These are phyloP conservation scores for Pavo muticus DNA, from an alignment of 2,113 vertebrate species.

Conservation along the genomic window DNA sequence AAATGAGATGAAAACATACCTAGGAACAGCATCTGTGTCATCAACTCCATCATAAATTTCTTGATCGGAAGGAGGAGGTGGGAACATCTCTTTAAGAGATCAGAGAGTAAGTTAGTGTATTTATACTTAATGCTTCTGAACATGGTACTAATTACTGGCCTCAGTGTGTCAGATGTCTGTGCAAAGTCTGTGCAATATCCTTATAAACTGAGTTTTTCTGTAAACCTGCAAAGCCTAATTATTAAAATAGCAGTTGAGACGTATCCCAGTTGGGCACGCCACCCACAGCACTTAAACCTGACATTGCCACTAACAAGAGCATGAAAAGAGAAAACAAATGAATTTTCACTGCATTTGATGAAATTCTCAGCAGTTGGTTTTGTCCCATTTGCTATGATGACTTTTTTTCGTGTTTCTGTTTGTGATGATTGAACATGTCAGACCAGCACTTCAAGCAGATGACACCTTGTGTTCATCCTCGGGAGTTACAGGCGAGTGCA, in stretches of 20 bases:
- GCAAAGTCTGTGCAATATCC: not conserved
- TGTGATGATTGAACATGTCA: not conserved
- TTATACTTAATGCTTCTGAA: not conserved
- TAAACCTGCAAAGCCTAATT: not conserved
- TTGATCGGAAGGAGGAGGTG: slow-evolving; percentile 78
- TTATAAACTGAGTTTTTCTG: not conserved
- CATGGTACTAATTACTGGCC: not conserved
- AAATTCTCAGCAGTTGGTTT: not conserved
- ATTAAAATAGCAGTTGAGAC: not conserved
- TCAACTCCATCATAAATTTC: slow-evolving; percentile 91
- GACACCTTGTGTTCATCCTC: not conserved
- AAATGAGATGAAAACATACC: slow-evolving; percentile 74
- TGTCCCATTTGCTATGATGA: not conserved
- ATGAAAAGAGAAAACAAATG: not conserved
- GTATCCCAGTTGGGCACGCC: not conserved
- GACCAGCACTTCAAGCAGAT: not conserved
- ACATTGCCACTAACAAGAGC: not conserved
- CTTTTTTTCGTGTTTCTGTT: not conserved
- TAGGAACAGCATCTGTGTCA: slow-evolving; percentile 75
- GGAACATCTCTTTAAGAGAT: slow-evolving; percentile 78
- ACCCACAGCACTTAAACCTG: not conserved
- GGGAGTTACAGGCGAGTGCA: not conserved
- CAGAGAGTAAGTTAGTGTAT: slow-evolving; percentile 16
- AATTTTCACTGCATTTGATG: not conserved
- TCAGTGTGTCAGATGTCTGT: not conserved